phyloP scores from a whole-genome alignment of 2,797 vertebrate species.

The Melanotaenia nigrans region DNA sequence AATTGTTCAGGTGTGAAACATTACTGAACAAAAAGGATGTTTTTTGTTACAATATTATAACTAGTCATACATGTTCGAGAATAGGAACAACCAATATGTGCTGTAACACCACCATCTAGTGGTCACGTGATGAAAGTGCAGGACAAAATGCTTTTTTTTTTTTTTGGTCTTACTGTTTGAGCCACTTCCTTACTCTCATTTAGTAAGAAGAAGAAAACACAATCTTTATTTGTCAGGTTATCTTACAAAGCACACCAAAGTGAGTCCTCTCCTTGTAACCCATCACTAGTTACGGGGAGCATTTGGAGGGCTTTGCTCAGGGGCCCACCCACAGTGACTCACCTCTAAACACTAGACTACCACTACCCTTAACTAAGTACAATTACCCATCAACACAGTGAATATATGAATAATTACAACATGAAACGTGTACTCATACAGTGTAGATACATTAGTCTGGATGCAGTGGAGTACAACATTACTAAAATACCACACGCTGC shows the following conservation, averaged over 20 bases:
- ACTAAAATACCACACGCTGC: not conserved
- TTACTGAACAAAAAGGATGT: not conserved
- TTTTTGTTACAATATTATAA: not conserved
- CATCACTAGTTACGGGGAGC: too few species aligned
- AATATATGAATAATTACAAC: not conserved
- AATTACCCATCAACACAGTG: not conserved
- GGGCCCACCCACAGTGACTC: not conserved
- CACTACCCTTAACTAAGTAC: not conserved
- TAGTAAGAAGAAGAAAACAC: too few species aligned
- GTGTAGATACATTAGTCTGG: not conserved
- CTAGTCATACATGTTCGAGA: not conserved
- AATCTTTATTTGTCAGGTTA: too few species aligned
- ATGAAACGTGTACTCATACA: not conserved
- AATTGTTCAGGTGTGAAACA: not conserved
- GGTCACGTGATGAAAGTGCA: not conserved
- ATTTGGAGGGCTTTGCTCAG: too few species aligned
- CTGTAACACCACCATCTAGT: not conserved
- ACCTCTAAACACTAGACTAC: not conserved
- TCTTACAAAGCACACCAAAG: not conserved
- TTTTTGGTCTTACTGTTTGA: not conserved
- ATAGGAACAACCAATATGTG: not conserved
- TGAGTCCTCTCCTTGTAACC: not conserved
- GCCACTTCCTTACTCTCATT: too few species aligned
- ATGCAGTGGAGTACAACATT: not conserved
- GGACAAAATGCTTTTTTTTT: too few species aligned